Base-by-base conservation (phyloP, 2,888 invertebrate species). In the Zaprionus bogoriensis region DNA sequence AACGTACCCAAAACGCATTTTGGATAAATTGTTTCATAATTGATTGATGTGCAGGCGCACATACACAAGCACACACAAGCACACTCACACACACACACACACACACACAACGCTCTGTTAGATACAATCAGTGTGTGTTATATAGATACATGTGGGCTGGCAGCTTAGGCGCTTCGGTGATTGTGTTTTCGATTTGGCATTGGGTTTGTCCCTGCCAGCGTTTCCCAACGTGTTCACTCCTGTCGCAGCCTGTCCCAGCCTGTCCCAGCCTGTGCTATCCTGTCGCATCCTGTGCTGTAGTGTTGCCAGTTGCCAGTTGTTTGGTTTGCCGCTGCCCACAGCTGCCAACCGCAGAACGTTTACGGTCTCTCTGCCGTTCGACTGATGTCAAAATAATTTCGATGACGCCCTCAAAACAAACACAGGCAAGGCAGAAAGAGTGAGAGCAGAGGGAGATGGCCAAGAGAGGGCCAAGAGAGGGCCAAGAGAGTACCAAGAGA, bases 1-100 rank as follows among this genome's bases (percentile, higher is more conserved):
- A 57, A 62, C 51, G 46, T 51, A 57, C 53, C 48, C 60, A 66
- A 74, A 73, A 69, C 77, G 73, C 73, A 79, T 75, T 83, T 77
- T 70, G 73, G 66, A 71, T 81, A 82, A 82, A 82, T 82, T 79
- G 82, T 75, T 81, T 77, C 83, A 82, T 83, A 82, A 82, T 82
- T 83, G 82, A 82, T 82, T 82, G 83, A 82, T 83, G 77, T 70
- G 61, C 67, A 65, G 41, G 55, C 44, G 39, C 57, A 62, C 48
- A 53, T 23, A 47, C 28, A 39, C 38, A 54, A 30, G 28, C 38
- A 32, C 3, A 38, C 7, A 25, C 10, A 32, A 10, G 30, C 6
- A 38, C 19, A 41, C n/a, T 4, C 4, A 27, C n/a, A 39, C 38
- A 23, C n/a, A 51, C 14, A 19, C 17, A 44, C 6, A 58, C 22